Evolutionary conservation across 2,888 invertebrate species (phyloP), one percentile per base, ranked within the genome.

Genomic region (Spisula subtruncata): DNA sequence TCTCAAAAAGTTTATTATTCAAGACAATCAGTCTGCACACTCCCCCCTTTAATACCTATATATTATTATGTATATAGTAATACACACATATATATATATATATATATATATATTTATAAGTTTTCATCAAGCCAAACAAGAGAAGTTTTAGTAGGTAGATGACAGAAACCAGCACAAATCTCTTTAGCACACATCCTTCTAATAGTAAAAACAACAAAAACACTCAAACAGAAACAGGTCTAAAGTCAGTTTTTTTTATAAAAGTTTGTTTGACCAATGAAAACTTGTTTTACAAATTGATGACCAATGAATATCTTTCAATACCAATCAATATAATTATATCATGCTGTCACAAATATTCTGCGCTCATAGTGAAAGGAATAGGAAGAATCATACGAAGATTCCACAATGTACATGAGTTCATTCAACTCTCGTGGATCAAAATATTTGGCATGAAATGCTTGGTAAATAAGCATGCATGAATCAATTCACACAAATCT

Each of bases 161-260:
- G 75, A 75, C 75, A 75, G 60, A 66, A 66, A 4, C 60, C 35
- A 35, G 16, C 75, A 75, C 35, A 75, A 75, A 75, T 75, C 75
- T 32, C 32, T 10, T 75, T 75, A 35, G 75, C 75, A 75, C 35
- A 12, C 6, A 20, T 5, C 14, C 12, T 75, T 35, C 14, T 5
- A 14, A 2, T 32, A 32, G 25, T 20, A 60, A 25, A 16, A 18
- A n/a, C n/a, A n/a, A n/a, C 10, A 32, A 32, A 10, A 75, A 32
- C 32, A 75, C 35, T 71, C 71, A 29, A 71, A 32, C 8, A 6
- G 32, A 29, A 32, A 75, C 75, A 75, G 35, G 1, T 75, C 32
- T 25, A 32, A 5, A 41, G 41, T 8, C 41, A 5, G 41, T 41
- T 2, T 41, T 41, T 2, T 41, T 41, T 41, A 41, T 8, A 41